Evolutionary conservation across 2,888 invertebrate genomes (phyloP).

Genomic region (Drosophila cognata): DNA sequence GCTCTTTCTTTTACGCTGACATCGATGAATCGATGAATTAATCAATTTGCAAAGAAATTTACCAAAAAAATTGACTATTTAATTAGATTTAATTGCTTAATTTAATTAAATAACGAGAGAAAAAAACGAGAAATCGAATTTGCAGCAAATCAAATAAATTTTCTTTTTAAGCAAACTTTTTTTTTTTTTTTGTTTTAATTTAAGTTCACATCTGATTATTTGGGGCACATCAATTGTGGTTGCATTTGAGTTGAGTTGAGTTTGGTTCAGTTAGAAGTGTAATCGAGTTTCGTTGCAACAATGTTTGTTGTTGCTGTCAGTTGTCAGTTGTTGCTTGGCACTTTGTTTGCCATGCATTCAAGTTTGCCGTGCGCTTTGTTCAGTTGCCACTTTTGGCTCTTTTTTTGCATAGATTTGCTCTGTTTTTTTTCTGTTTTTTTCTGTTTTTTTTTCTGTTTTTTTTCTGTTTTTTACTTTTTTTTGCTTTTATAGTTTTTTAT

Average conservation of each 20-base stretch:
- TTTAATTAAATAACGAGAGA: no score
- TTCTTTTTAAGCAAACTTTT: neutral
- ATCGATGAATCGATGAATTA: no score
- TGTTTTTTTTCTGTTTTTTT: no score
- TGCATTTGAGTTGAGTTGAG: neutral
- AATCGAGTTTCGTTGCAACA: slow-evolving; percentile 11
- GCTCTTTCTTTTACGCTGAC: neutral
- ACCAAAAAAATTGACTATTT: no score
- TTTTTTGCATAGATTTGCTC: slow-evolving; percentile 26
- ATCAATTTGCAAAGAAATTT: neutral
- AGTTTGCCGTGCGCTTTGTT: slow-evolving; percentile 44
- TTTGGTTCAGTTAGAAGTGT: slow-evolving; percentile 8
- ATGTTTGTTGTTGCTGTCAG: slow-evolving; percentile 14
- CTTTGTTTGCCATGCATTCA: slow-evolving; percentile 48
- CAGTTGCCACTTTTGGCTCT: slow-evolving; percentile 36
- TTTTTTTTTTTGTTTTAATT: no score
- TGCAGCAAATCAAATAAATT: neutral
- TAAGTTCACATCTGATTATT: neutral
- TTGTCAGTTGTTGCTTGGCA: slow-evolving; percentile 23
- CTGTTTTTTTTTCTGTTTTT: slow-evolving; percentile 3
- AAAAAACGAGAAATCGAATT: no score
- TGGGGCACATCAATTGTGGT: neutral
- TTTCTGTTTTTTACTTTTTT: slow-evolving; percentile 17
- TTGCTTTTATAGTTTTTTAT: slow-evolving; percentile 16
- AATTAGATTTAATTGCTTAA: no score